phyloP scores from a whole-genome alignment of 2,113 vertebrate species.

The Panurus biarmicus region DNA sequence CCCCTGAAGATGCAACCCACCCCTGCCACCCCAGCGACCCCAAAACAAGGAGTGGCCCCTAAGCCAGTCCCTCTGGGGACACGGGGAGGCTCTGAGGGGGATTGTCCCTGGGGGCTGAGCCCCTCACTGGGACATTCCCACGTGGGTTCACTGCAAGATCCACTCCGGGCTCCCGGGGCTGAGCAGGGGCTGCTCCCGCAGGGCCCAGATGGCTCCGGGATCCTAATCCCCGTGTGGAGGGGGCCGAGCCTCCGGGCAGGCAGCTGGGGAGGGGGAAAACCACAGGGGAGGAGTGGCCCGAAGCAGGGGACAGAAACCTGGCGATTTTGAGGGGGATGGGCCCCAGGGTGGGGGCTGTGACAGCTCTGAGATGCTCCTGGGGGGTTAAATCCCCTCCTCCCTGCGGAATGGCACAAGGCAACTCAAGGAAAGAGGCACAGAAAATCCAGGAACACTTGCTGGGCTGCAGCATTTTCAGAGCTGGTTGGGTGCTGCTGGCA shows the following conservation, averaged over 20 bases:
- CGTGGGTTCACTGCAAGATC: accelerated
- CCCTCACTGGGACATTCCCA: accelerated
- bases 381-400: neutral
- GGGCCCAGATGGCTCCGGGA: neutral
- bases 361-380: neutral
- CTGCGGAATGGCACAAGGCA: neutral
- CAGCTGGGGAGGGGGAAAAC: neutral
- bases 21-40: accelerated
- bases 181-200: neutral
- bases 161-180: neutral
- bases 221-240: accelerated
- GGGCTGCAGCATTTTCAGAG: accelerated
- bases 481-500: accelerated
- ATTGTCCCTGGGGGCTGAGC: neutral
- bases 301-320: neutral
- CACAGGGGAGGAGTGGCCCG: neutral
- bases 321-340: neutral
- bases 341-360: neutral
- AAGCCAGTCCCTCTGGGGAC: neutral
- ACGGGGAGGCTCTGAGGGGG: accelerated
- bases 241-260: neutral
- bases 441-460: accelerated
- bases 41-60: neutral
- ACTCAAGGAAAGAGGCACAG: neutral
- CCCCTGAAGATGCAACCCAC: neutral